phyloP scores from a whole-genome alignment of 2,797 vertebrate genomes.

The Margarornis squamiger region DNA sequence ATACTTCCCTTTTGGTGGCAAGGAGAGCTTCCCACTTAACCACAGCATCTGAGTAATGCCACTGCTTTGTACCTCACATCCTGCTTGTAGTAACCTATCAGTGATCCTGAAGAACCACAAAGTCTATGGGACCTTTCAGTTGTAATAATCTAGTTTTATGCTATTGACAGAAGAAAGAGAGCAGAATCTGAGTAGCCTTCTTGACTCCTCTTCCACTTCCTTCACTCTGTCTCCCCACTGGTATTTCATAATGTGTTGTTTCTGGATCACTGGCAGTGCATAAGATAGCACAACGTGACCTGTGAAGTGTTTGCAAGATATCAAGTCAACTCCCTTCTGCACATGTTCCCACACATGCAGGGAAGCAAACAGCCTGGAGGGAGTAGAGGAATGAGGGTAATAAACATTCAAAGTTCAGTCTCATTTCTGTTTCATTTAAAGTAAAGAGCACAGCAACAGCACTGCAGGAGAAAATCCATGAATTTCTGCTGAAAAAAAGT shows the following conservation, averaged over 20 bases:
- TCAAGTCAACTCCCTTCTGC: neutral
- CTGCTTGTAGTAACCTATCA: neutral
- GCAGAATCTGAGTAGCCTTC: neutral
- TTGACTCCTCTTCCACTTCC: neutral
- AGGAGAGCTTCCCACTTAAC: neutral
- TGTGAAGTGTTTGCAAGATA: neutral
- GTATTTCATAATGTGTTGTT: slow-evolving; percentile 38
- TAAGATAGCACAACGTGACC: neutral
- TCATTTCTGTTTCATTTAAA: neutral
- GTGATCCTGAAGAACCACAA: neutral
- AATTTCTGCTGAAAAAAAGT: neutral
- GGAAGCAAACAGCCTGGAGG: slow-evolving; percentile 8
- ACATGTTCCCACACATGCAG: neutral
- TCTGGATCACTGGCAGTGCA: neutral
- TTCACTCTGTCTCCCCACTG: neutral
- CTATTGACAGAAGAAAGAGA: neutral
- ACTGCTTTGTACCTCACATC: neutral
- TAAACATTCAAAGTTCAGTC: neutral
- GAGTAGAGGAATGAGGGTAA: neutral
- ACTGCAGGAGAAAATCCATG: neutral
- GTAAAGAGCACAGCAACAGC: neutral
- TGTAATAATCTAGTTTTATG: neutral
- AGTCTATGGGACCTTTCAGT: neutral
- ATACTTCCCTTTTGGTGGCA: neutral
- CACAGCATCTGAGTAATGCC: neutral